phyloP scores from a whole-genome alignment of 2,888 invertebrate genomes.

The Epinotia brunnichana region DNA sequence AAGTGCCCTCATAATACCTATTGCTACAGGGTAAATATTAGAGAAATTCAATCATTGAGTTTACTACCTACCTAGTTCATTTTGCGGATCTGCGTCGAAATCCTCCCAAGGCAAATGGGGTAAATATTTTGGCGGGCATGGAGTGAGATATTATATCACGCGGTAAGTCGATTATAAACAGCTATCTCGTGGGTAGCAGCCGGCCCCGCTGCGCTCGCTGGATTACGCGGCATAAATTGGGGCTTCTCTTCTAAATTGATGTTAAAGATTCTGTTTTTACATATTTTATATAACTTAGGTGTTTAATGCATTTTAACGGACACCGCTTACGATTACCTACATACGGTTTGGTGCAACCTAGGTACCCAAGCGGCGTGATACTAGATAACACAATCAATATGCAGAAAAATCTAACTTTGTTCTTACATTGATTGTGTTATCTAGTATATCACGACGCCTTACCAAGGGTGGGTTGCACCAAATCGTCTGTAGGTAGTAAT shows the following conservation, averaged over 20 bases:
- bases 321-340: too few species aligned
- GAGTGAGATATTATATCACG: conserved; percentile 72
- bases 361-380: too few species aligned
- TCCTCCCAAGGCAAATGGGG: conserved; percentile 59
- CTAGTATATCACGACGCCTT: too few species aligned
- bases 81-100: conserved; percentile 46
- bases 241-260: conserved; percentile 43
- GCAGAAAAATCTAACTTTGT: too few species aligned
- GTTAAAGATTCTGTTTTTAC: neutral
- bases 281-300: neutral
- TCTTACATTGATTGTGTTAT: too few species aligned
- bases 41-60: conserved; percentile 13
- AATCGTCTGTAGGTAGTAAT: too few species aligned
- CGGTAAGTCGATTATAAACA: conserved; percentile 70
- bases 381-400: too few species aligned
- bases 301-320: too few species aligned
- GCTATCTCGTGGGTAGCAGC: conserved; percentile 59
- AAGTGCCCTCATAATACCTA: neutral
- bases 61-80: conserved; percentile 15
- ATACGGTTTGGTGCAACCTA: too few species aligned
- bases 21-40: neutral
- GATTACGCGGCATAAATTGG: conserved; percentile 69
- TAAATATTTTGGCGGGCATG: conserved; percentile 71
- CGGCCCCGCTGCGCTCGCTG: conserved; percentile 58
- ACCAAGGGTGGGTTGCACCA: too few species aligned